These are phyloP conservation scores for Serrognathus titanus DNA, from an alignment of 2,888 invertebrate genomes.

Conservation along the genomic window DNA sequence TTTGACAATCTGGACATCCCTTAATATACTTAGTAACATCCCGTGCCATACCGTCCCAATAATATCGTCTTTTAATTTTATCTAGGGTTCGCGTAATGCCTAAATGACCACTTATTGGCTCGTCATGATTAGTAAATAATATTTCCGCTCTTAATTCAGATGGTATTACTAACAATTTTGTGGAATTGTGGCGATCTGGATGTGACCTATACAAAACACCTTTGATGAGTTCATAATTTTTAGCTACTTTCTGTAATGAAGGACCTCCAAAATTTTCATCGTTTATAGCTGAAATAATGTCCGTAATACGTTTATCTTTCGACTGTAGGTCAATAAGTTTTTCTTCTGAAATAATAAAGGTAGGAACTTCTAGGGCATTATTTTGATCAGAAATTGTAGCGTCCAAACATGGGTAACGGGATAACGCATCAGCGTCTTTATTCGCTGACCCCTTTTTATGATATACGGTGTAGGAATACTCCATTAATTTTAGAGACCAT, in stretches of 20 bases:
- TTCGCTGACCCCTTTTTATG: slow-evolving; percentile 16
- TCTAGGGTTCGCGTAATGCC: slow-evolving; percentile 20
- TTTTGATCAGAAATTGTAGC: background rate
- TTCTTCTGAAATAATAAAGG: background rate
- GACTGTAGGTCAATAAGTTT: background rate
- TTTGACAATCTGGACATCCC: slow-evolving; percentile 26
- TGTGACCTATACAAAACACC: slow-evolving; percentile 10
- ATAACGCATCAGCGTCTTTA: slow-evolving; percentile 9
- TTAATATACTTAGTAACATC: slow-evolving; percentile 9
- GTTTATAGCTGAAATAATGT: background rate
- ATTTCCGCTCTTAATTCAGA: slow-evolving; percentile 19
- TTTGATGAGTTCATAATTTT: background rate
- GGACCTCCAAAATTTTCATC: background rate
- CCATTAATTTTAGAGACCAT: slow-evolving; percentile 19
- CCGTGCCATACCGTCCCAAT: slow-evolving; percentile 18
- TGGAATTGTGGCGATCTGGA: slow-evolving; percentile 11
- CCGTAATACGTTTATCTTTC: background rate
- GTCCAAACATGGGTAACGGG: background rate
- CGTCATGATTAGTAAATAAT: slow-evolving; percentile 21
- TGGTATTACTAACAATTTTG: slow-evolving; percentile 23
- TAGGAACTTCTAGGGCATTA: background rate
- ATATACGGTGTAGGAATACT: slow-evolving; percentile 18
- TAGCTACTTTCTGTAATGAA: background rate
- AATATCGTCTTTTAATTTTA: slow-evolving; percentile 23
- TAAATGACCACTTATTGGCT: slow-evolving; percentile 23